phyloP scores from a whole-genome alignment of 2,797 vertebrate genomes.

The Benthosema pterotum region DNA sequence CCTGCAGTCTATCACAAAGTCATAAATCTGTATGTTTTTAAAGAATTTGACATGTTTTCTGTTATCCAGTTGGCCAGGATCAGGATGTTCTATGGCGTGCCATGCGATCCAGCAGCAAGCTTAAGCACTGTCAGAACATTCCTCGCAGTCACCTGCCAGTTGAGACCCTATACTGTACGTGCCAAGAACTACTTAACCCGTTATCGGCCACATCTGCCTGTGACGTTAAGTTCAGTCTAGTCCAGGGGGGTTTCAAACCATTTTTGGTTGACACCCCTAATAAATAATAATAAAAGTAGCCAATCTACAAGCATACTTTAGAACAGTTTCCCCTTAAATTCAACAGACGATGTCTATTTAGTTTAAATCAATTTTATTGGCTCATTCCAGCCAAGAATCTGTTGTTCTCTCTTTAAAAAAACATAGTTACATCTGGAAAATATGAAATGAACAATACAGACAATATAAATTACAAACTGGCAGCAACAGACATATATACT shows the following conservation, averaged over 20 bases:
- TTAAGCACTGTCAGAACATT: slow-evolving; percentile 23
- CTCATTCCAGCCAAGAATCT: slow-evolving; percentile 54
- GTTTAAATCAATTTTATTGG: slow-evolving; percentile 76
- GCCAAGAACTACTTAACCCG: no score
- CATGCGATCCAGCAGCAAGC: slow-evolving; percentile 14
- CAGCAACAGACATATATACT: slow-evolving; percentile 66
- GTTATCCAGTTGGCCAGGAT: no score
- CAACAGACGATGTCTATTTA: slow-evolving; percentile 14
- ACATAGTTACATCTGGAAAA: slow-evolving; percentile 51
- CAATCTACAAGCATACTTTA: neutral
- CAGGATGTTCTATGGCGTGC: slow-evolving; percentile 12
- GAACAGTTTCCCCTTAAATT: neutral
- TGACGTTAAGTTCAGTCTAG: no score
- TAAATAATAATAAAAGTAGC: no score
- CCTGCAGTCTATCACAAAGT: no score
- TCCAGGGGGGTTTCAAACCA: no score
- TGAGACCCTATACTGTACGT: no score
- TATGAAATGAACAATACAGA: slow-evolving; percentile 62
- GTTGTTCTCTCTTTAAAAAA: slow-evolving; percentile 52
- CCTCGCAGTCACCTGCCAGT: slow-evolving; percentile 22
- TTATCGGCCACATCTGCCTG: no score
- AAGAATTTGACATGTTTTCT: no score
- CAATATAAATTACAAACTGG: slow-evolving; percentile 82
- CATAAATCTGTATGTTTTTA: no score
- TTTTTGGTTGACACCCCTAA: no score